These are phyloP conservation scores for Anticlea derivata DNA, from an alignment of 2,888 invertebrate genomes.

Conservation along the genomic window DNA sequence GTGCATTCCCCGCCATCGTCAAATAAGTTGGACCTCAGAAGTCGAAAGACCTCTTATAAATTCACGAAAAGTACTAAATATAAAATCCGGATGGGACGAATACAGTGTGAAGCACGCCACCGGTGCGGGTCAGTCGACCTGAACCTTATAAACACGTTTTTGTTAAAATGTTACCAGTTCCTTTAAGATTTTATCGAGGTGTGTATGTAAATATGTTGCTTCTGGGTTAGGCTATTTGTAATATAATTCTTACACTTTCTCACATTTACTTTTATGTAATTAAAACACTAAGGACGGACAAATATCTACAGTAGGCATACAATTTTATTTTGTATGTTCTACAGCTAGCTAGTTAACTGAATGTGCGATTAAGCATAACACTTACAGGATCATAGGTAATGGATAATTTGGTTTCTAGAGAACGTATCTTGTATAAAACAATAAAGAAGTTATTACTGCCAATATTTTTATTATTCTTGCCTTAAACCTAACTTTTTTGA, in stretches of 20 bases:
- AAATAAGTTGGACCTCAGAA: too few species aligned
- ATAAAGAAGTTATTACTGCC: constrained; percentile 66
- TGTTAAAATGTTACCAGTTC: constrained; percentile 39
- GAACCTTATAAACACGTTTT: background rate
- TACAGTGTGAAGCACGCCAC: too few species aligned
- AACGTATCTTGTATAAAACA: constrained; percentile 60
- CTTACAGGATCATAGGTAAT: constrained; percentile 45
- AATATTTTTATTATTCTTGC: constrained; percentile 46
- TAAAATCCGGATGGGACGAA: too few species aligned
- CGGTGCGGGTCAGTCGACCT: too few species aligned
- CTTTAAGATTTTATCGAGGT: constrained; percentile 32
- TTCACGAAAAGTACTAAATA: too few species aligned
- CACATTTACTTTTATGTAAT: constrained; percentile 16
- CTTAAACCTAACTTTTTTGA: background rate
- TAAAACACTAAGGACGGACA: constrained; percentile 15
- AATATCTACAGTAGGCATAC: constrained; percentile 20
- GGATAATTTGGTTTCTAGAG: constrained; percentile 60
- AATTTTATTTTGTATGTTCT: constrained; percentile 5
- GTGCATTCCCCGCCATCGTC: too few species aligned
- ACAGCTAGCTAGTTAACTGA: constrained; percentile 17
- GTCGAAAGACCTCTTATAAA: too few species aligned
- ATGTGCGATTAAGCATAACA: constrained; percentile 46
- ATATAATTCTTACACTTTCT: constrained; percentile 16
- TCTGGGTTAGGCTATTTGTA: constrained; percentile 15
- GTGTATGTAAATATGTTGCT: constrained; percentile 32